These are phyloP conservation scores for Ferrisia virgata DNA, from an alignment of 2,888 invertebrate genomes.

Conservation along the genomic window DNA sequence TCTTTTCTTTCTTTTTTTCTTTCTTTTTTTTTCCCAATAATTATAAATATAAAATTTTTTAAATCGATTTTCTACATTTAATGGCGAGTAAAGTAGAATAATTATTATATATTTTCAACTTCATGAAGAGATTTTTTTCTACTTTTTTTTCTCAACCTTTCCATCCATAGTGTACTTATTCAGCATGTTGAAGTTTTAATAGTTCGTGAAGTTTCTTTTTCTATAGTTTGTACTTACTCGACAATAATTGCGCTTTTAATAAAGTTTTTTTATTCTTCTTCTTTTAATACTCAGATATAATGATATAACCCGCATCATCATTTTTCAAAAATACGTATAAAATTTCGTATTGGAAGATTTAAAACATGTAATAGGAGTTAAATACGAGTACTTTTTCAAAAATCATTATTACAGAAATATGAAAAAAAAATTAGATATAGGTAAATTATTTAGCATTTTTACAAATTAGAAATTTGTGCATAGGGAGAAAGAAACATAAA, in stretches of 20 bases:
- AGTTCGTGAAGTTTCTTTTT: neutral
- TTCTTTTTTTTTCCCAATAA: neutral
- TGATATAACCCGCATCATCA: neutral
- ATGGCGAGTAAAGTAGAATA: neutral
- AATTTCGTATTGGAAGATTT: too few species aligned
- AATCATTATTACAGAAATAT: too few species aligned
- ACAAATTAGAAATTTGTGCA: too few species aligned
- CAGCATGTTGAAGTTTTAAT: neutral
- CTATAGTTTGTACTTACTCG: conserved; percentile 1
- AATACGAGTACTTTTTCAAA: too few species aligned
- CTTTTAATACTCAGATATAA: neutral
- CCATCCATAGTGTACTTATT: neutral
- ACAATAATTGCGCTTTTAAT: neutral
- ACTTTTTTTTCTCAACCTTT: neutral
- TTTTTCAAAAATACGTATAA: neutral
- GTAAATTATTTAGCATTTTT: too few species aligned
- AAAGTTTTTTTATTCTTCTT: neutral
- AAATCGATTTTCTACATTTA: neutral
- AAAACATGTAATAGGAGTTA: too few species aligned
- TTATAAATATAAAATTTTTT: neutral
- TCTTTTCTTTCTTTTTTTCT: too few species aligned
- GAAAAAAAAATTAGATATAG: too few species aligned
- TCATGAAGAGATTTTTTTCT: neutral
- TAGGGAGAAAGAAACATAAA: too few species aligned
- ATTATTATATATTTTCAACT: neutral